phyloP scores from a whole-genome alignment of 2,888 invertebrate species.

The Fissipunctia ypsillon region DNA sequence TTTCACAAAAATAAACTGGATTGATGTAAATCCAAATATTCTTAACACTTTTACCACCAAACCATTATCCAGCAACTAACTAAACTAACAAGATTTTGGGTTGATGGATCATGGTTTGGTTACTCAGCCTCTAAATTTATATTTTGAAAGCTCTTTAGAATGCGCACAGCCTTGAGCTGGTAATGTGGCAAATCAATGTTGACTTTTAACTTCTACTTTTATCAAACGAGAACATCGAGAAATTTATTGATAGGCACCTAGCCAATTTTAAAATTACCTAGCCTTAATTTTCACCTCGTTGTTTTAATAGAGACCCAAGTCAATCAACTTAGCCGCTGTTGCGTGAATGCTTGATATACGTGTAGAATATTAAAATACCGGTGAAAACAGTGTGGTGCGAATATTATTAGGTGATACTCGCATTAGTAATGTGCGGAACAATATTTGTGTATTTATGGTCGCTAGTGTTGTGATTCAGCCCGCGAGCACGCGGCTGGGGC shows the following conservation, averaged over 20 bases:
- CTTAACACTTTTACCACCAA: conserved; percentile 20
- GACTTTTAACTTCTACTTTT: conserved; percentile 21
- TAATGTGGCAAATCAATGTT: conserved; percentile 21
- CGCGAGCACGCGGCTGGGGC: conserved; percentile 39
- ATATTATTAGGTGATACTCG: conserved; percentile 25
- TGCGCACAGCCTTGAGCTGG: conserved; percentile 1
- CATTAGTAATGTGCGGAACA: conserved; percentile 29
- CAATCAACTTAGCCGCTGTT: conserved; percentile 30
- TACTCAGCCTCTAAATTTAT: conserved; percentile 24
- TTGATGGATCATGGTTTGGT: not conserved
- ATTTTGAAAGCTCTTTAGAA: conserved; percentile 37
- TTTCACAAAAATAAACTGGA: not conserved
- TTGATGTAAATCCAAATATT: conserved; percentile 12
- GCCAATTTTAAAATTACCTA: conserved; percentile 2
- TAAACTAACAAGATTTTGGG: too few species aligned
- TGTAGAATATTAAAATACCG: conserved; percentile 3
- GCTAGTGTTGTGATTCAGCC: conserved; percentile 52
- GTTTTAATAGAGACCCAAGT: conserved; percentile 4
- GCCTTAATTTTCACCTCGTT: conserved; percentile 7
- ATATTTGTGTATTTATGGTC: conserved; percentile 49
- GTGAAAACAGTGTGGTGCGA: not conserved
- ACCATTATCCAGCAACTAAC: conserved; percentile 28
- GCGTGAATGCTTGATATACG: conserved; percentile 26
- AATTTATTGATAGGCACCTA: not conserved
- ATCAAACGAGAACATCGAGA: conserved; percentile 21